Conservation (phyloP, 37 sponge, comb jelly and placozoan genomes). For the Theonella swinhoei region DNA sequence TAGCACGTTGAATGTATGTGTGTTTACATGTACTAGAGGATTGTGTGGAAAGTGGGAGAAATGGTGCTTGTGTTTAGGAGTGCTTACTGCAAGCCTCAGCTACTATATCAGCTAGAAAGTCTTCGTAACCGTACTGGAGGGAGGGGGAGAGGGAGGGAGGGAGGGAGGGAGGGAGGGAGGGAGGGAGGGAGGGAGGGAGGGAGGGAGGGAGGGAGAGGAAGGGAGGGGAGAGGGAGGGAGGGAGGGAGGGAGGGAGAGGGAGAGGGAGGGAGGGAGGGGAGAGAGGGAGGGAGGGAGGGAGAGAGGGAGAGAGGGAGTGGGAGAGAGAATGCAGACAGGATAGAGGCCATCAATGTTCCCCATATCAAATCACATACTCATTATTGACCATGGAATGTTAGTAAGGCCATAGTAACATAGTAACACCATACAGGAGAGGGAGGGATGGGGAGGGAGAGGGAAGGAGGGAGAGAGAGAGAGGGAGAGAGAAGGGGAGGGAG, state of each 20-base stretch:
- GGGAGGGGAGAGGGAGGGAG: background rate
- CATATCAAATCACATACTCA: too few relatives aligned
- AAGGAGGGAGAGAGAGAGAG: background rate
- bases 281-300: background rate
- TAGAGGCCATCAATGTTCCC: too few relatives aligned
- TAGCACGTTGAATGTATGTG: background rate
- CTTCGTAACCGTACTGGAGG: conserved; percentile 85
- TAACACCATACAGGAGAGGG: too few relatives aligned
- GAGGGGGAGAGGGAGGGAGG: too few relatives aligned
- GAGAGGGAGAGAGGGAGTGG: background rate
- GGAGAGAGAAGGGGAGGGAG: background rate
- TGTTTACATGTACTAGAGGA: background rate
- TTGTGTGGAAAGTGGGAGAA: background rate
- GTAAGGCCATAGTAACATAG: too few relatives aligned
- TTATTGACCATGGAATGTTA: too few relatives aligned
- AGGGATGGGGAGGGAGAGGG: background rate
- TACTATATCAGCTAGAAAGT: conserved; percentile 86
- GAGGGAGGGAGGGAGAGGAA: background rate
- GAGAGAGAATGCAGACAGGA: too few relatives aligned
- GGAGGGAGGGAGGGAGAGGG: background rate
- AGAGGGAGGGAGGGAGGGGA: background rate
- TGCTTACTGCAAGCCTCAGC: conserved; percentile 94
- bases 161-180: background rate
- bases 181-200: background rate
- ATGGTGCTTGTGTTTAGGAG: too few relatives aligned